Conservation (phyloP, 2,113 vertebrate species). For the Cricetomys ansorgei region DNA sequence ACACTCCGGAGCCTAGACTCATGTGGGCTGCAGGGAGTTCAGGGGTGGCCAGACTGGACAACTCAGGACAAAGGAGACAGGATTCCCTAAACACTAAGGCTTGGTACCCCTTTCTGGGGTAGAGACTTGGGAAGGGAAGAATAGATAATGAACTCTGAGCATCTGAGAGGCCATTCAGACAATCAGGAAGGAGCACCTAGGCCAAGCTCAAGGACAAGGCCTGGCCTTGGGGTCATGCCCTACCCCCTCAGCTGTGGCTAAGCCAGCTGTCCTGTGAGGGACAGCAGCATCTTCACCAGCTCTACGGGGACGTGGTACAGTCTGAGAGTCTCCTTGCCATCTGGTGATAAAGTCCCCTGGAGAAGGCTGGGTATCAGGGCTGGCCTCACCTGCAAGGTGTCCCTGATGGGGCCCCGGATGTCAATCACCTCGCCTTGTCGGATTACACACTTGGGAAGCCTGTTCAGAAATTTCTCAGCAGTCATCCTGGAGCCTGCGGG, state of each 20-base stretch:
- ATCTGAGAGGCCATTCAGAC: background rate
- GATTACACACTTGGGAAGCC: slow-evolving; percentile 85
- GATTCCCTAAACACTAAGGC: background rate
- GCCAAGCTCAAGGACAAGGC: background rate
- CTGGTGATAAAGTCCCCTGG: background rate
- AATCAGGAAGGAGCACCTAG: background rate
- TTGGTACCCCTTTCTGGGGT: background rate
- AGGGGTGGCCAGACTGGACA: background rate
- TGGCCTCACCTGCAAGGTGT: slow-evolving; percentile 87
- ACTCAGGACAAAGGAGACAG: background rate
- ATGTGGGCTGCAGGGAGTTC: background rate
- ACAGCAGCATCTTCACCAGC: background rate
- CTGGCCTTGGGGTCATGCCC: background rate
- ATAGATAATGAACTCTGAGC: background rate
- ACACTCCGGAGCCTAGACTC: background rate
- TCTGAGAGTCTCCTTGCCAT: background rate
- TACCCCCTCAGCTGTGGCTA: background rate
- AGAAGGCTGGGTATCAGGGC: background rate
- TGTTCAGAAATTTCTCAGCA: slow-evolving; percentile 86
- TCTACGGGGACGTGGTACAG: background rate
- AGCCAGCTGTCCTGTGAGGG: background rate
- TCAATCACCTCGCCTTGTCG: slow-evolving; percentile 85
- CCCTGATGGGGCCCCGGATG: slow-evolving; percentile 82
- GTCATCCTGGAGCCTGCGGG: slow-evolving; percentile 80
- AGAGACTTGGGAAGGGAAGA: background rate